These are phyloP conservation scores for Napeogenes inachia DNA, from an alignment of 2,888 invertebrate species.

Conservation along the genomic window DNA sequence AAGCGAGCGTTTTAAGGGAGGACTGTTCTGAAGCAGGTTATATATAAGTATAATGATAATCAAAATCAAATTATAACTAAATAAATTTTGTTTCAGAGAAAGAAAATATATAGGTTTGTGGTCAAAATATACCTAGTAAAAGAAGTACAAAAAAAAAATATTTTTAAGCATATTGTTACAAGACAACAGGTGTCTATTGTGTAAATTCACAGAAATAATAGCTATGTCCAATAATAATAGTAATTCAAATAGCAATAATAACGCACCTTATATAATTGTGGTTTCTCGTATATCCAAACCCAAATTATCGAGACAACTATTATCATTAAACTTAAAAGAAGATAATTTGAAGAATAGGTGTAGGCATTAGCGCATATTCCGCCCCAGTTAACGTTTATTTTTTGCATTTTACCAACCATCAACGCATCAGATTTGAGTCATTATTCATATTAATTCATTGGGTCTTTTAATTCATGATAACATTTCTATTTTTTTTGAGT, in stretches of 20 bases:
- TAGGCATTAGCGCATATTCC: conserved; percentile 54
- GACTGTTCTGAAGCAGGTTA: too few species aligned
- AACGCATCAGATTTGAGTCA: conserved; percentile 7
- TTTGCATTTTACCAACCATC: conserved; percentile 33
- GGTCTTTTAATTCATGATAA: neutral
- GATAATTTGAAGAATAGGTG: conserved; percentile 53
- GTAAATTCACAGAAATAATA: neutral
- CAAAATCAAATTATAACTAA: too few species aligned
- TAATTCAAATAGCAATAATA: neutral
- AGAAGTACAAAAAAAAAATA: too few species aligned
- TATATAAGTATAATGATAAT: too few species aligned
- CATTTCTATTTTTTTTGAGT: neutral
- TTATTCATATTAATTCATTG: neutral
- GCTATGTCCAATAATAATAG: neutral
- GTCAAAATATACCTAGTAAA: too few species aligned
- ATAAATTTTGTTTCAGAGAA: too few species aligned
- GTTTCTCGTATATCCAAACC: conserved; percentile 58
- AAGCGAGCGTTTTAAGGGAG: too few species aligned
- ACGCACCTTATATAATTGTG: conserved; percentile 54
- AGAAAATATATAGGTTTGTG: too few species aligned
- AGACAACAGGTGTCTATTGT: too few species aligned
- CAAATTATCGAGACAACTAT: conserved; percentile 46
- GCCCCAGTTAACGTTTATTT: conserved; percentile 38
- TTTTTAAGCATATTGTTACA: too few species aligned
- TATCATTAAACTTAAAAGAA: conserved; percentile 49